phyloP scores from a whole-genome alignment of 1,140 invertebrate genomes.

The Pararge aegeria region DNA sequence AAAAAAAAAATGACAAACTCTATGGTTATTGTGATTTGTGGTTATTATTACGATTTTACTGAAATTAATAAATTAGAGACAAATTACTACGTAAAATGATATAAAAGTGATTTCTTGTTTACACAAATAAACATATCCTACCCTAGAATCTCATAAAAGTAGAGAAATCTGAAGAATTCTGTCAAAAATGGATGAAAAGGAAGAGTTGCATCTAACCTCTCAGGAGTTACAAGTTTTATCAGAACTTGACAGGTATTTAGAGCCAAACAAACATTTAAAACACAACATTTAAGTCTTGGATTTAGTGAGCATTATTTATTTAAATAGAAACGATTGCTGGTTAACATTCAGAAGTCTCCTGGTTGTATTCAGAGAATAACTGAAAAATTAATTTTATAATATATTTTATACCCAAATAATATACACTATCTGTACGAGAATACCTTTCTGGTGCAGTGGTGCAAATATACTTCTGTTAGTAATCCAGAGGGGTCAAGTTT shows the following conservation, averaged over 20 bases:
- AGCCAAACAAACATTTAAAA: neutral
- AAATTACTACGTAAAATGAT: constrained; percentile 1
- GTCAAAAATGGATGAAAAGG: constrained; percentile 69
- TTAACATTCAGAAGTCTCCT: no score
- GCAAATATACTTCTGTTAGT: no score
- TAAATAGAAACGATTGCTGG: no score
- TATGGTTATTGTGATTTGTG: constrained; percentile 1
- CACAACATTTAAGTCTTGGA: no score
- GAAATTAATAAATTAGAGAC: neutral
- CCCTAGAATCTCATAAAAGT: neutral
- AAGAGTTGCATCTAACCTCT: constrained; percentile 80
- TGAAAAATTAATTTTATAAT: no score
- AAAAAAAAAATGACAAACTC: no score
- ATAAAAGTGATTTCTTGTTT: neutral
- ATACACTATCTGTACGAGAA: no score
- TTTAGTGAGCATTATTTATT: no score
- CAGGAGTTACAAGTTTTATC: constrained; percentile 90
- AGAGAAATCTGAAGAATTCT: neutral
- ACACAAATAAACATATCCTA: neutral
- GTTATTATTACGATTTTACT: neutral
- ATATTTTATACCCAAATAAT: no score
- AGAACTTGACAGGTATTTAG: constrained; percentile 89
- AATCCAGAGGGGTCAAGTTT: no score
- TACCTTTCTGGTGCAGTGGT: no score
- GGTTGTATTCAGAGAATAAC: no score